Conservation (phyloP, 2,113 vertebrate species). For the Gopherus evgoodei region DNA sequence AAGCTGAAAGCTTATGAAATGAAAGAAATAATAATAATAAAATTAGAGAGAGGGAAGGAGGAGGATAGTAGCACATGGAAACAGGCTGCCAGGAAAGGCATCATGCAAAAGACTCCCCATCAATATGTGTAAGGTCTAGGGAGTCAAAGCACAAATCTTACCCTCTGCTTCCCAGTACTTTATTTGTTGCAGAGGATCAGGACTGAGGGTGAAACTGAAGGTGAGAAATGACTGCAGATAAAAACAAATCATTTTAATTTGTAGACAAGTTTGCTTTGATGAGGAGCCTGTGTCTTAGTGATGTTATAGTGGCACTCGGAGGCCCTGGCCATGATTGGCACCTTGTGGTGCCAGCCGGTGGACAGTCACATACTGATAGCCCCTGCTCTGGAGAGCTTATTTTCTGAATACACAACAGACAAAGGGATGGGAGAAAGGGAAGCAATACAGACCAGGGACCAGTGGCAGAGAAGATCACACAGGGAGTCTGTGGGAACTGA, state of each 20-base stretch:
- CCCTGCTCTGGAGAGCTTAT: not conserved
- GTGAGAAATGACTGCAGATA: constrained; percentile 37
- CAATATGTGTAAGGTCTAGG: constrained; percentile 15
- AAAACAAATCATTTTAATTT: constrained; percentile 68
- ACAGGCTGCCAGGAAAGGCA: constrained; percentile 45
- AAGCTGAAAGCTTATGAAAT: constrained; percentile 79
- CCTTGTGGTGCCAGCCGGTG: not conserved
- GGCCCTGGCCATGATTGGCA: not conserved
- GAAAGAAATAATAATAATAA: constrained; percentile 76
- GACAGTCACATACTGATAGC: constrained; percentile 33
- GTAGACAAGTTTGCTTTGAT: constrained; percentile 69
- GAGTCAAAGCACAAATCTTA: constrained; percentile 12
- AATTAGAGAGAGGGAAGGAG: constrained; percentile 44
- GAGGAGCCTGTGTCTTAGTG: constrained; percentile 60
- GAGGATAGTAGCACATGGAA: not conserved
- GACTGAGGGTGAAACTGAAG: constrained; percentile 52
- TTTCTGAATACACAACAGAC: not conserved
- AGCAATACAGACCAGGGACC: not conserved
- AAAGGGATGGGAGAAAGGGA: not conserved
- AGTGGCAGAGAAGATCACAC: not conserved
- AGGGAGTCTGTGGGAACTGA: not conserved
- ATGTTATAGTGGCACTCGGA: constrained; percentile 50
- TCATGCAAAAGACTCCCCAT: constrained; percentile 26
- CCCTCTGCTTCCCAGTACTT: not conserved
- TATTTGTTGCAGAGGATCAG: constrained; percentile 57